Percentiles rank a stretch among this genome's conserved stretches.
phyloP scores from a whole-genome alignment of 2,888 invertebrate genomes.

The Cloeon dipterum region DNA sequence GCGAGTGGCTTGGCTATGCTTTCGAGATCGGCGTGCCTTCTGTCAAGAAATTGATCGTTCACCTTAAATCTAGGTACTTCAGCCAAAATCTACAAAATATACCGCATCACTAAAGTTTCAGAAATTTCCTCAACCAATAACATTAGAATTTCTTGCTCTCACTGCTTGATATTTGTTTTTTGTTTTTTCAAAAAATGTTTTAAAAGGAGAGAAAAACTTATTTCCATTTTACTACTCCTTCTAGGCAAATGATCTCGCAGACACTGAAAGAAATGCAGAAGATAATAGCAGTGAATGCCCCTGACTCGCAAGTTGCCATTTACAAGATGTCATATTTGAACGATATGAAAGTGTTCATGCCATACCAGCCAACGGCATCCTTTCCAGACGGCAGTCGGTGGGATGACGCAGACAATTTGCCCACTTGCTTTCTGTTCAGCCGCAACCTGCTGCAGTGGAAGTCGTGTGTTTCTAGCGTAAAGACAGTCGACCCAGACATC shows the following conservation, averaged over 20 bases:
- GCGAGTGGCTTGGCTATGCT: slow-evolving; percentile 36
- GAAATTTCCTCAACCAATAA: not conserved
- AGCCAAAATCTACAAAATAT: too few relatives aligned
- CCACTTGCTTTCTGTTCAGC: slow-evolving; percentile 29
- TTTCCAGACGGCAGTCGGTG: not conserved
- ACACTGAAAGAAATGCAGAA: slow-evolving; percentile 23
- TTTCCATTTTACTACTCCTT: too few relatives aligned
- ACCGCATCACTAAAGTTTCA: not conserved
- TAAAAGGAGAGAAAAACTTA: too few relatives aligned
- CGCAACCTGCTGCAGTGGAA: slow-evolving; percentile 40
- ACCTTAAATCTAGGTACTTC: slow-evolving; percentile 5
- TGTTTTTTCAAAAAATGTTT: too few relatives aligned
- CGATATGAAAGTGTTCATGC: not conserved
- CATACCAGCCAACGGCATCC: not conserved
- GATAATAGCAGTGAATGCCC: slow-evolving; percentile 20
- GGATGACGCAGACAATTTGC: slow-evolving; percentile 13
- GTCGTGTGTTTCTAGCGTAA: slow-evolving; percentile 18
- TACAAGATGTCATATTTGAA: slow-evolving; percentile 18
- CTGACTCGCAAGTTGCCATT: slow-evolving; percentile 20
- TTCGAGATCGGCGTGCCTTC: slow-evolving; percentile 28
- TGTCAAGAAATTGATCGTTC: slow-evolving; percentile 26
- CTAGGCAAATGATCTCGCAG: slow-evolving; percentile 18
- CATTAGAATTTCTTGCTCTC: too few relatives aligned
- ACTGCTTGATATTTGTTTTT: too few relatives aligned
- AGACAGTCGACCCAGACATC: slow-evolving; percentile 12